These are phyloP conservation scores for Acanthoscelides obtectus DNA, from an alignment of 2,888 invertebrate species.

Conservation along the genomic window DNA sequence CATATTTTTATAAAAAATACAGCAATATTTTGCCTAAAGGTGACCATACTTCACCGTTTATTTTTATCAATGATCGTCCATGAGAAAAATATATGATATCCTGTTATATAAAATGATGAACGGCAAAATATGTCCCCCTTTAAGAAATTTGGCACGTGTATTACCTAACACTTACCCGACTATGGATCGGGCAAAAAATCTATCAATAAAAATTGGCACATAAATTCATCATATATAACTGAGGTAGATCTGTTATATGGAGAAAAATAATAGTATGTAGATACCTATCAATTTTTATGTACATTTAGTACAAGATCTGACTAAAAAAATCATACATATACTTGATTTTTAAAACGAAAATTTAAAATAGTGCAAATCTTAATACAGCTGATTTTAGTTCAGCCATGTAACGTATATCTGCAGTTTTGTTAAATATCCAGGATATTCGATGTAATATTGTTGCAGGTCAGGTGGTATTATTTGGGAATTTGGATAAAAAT, in stretches of 20 bases:
- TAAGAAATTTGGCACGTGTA: conserved; percentile 22
- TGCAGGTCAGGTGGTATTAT: no score
- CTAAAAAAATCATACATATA: not conserved
- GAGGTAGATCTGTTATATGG: conserved; percentile 47
- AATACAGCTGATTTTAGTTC: no score
- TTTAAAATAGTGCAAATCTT: no score
- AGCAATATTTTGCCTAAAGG: conserved; percentile 17
- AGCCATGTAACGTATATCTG: no score
- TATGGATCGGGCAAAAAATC: not conserved
- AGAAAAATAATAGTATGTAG: conserved; percentile 26
- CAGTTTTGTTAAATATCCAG: no score
- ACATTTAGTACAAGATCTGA: not conserved
- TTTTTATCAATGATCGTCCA: not conserved
- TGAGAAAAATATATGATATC: not conserved
- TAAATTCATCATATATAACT: conserved; percentile 36
- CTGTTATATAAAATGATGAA: not conserved
- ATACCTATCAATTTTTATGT: conserved; percentile 29
- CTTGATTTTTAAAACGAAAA: not conserved
- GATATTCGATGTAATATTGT: no score
- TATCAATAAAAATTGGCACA: conserved; percentile 32
- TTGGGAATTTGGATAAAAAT: no score
- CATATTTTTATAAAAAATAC: conserved; percentile 25
- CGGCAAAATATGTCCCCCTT: not conserved
- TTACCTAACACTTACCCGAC: conserved; percentile 16
- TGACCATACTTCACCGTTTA: not conserved